phyloP scores from a whole-genome alignment of 2,113 vertebrate genomes.

The Xyliphius kryptos region DNA sequence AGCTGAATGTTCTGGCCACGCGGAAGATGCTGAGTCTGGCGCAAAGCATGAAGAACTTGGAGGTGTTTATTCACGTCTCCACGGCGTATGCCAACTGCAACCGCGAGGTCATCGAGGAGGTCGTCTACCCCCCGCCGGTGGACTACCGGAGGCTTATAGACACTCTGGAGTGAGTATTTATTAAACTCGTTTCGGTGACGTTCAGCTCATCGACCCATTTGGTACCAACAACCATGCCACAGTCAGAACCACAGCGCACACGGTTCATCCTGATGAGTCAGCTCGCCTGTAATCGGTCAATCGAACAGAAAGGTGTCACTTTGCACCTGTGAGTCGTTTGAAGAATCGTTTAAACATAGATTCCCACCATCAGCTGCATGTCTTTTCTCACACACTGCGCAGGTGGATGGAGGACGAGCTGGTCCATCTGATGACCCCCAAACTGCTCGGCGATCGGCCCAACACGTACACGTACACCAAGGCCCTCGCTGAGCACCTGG shows the following conservation, averaged over 20 bases:
- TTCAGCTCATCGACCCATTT: neutral
- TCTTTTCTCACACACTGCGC: neutral
- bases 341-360: too few relatives aligned
- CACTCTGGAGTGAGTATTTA: conserved; percentile 79
- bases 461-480: conserved; percentile 96
- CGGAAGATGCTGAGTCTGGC: conserved; percentile 82
- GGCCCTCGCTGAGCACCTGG: conserved; percentile 88
- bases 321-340: too few relatives aligned
- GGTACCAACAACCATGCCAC: too few relatives aligned
- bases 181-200: neutral
- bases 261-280: too few relatives aligned
- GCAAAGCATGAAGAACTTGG: conserved; percentile 82
- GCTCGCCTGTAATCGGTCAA: too few relatives aligned
- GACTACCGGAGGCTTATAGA: conserved; percentile 92
- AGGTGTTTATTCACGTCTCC: conserved; percentile 90
- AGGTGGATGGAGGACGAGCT: conserved; percentile 98
- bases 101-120: conserved; percentile 85
- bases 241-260: too few relatives aligned
- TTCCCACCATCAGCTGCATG: too few relatives aligned
- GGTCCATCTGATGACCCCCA: conserved; percentile 85
- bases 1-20: conserved; percentile 90
- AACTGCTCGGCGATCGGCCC: conserved; percentile 82
- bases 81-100: conserved; percentile 97
- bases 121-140: conserved; percentile 85
- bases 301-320: too few relatives aligned